Evolutionary conservation across 2,888 invertebrate species (phyloP).

Genomic region (Tipula confusa): DNA sequence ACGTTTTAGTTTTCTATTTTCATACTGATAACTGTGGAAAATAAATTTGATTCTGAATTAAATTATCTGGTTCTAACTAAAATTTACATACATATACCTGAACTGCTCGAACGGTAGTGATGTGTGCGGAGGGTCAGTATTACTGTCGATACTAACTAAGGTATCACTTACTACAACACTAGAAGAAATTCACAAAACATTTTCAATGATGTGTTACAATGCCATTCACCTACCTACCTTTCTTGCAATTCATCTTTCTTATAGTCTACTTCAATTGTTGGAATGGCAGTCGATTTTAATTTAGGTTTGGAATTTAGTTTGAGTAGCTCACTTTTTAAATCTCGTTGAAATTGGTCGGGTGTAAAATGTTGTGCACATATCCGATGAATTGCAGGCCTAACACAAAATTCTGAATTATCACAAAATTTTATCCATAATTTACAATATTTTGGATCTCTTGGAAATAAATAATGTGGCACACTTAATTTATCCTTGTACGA

Average conservation of each 20-base stretch:
- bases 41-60: not conserved
- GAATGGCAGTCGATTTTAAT: not conserved
- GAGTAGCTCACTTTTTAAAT: not conserved
- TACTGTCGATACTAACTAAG: not conserved
- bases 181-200: not conserved
- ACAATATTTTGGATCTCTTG: not conserved
- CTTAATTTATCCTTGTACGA: not conserved
- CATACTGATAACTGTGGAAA: not conserved
- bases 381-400: not conserved
- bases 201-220: not conserved
- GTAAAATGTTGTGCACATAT: not conserved
- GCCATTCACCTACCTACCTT: not conserved
- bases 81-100: not conserved
- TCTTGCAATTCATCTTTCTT: not conserved
- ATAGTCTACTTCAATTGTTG: not conserved
- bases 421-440: not conserved
- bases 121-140: not conserved
- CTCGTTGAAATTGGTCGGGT: not conserved
- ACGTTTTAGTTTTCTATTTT: not conserved
- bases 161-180: not conserved
- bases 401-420: not conserved
- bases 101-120: not conserved
- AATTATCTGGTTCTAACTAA: not conserved
- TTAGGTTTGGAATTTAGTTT: not conserved
- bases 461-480: not conserved